A percentile compares a stretch with the other conserved stretches of the same genome.
Evolutionary conservation across 1,140 invertebrate genomes (phyloP).

Genomic region (Lanistes nyassanus): DNA sequence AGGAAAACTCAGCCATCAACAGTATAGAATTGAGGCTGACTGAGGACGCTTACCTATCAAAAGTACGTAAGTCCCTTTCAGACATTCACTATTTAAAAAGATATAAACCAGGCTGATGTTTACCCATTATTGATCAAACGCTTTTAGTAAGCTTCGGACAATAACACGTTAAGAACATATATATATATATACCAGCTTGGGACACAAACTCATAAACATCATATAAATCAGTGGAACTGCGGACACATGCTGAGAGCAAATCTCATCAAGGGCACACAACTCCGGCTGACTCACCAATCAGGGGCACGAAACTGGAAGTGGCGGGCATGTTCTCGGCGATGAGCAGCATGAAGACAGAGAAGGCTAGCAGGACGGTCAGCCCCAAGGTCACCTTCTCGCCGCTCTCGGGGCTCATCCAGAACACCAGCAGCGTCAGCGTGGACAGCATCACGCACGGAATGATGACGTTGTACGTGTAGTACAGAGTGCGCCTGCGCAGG

Average conservation of each 20-base stretch:
- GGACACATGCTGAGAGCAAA: not conserved
- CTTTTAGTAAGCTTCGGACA: no score
- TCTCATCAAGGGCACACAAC: no score
- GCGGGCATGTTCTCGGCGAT: constrained; percentile 65
- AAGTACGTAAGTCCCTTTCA: no score
- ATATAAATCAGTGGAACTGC: not conserved
- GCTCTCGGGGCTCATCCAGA: constrained; percentile 60
- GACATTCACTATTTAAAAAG: no score
- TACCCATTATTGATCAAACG: no score
- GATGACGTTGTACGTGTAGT: constrained; percentile 62
- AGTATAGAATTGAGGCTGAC: no score
- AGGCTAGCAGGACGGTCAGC: constrained; percentile 60
- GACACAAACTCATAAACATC: not conserved
- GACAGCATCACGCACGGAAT: constrained; percentile 63
- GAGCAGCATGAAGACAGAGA: constrained; percentile 65
- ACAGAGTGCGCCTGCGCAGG: constrained; percentile 53
- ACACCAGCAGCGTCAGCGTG: constrained; percentile 53
- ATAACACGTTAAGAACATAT: no score
- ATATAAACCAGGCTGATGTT: no score
- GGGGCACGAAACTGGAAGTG: constrained; percentile 59
- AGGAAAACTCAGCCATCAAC: no score
- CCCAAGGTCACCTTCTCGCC: constrained; percentile 59
- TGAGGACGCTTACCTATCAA: no score
- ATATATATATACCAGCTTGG: not conserved
- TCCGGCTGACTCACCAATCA: constrained; percentile 51